phyloP scores from a whole-genome alignment of 2,888 invertebrate genomes.

The Marasmarcha lunaedactyla region DNA sequence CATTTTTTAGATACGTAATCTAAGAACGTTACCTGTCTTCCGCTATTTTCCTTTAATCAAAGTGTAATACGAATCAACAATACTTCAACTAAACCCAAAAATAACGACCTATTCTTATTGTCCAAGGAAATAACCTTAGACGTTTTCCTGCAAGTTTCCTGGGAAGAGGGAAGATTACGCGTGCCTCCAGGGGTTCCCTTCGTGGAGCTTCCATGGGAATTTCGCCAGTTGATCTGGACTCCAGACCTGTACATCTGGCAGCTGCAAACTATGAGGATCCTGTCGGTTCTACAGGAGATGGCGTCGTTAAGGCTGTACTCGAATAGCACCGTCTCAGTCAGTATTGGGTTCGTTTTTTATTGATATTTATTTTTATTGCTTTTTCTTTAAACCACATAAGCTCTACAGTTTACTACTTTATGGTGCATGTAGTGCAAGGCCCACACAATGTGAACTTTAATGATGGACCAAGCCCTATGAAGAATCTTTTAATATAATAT shows the following conservation, averaged over 20 bases:
- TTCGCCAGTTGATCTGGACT: slow-evolving; percentile 71
- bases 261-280: slow-evolving; percentile 71
- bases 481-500: no score
- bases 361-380: slow-evolving; percentile 15
- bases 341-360: slow-evolving; percentile 72
- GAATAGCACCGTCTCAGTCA: slow-evolving; percentile 74
- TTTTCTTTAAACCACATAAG: slow-evolving; percentile 11
- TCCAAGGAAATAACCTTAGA: slow-evolving; percentile 73
- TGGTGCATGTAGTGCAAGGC: no score
- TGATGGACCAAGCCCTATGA: no score
- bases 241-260: slow-evolving; percentile 75
- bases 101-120: neutral
- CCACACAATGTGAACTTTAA: no score
- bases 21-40: no score
- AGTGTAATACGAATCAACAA: no score
- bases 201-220: slow-evolving; percentile 74
- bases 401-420: no score
- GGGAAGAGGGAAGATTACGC: slow-evolving; percentile 67
- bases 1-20: no score
- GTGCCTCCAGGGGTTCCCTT: slow-evolving; percentile 51
- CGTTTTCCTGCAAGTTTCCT: slow-evolving; percentile 74
- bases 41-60: no score
- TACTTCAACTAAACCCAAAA: no score
- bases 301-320: slow-evolving; percentile 71
- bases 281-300: slow-evolving; percentile 73